These are phyloP conservation scores for Cepphus grylle DNA, from an alignment of 2,113 vertebrate genomes.

Conservation along the genomic window DNA sequence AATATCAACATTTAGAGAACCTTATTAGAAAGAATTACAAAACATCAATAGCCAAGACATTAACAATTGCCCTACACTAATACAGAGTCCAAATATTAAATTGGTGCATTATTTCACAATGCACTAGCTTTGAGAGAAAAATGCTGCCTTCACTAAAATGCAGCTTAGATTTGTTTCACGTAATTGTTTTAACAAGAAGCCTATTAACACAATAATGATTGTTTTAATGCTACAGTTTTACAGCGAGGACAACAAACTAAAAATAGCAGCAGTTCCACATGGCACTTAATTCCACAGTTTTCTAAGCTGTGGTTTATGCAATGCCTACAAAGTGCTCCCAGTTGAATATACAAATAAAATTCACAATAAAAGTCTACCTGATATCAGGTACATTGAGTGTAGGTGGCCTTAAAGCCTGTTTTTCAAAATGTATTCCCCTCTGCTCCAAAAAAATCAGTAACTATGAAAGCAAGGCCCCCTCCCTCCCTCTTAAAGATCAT, in stretches of 20 bases:
- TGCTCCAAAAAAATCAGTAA: conserved; percentile 28
- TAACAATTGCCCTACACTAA: conserved; percentile 76
- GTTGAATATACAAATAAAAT: conserved; percentile 83
- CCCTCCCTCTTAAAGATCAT: conserved; percentile 49
- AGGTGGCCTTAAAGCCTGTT: conserved; percentile 57
- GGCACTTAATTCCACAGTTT: conserved; percentile 80
- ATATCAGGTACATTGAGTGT: conserved; percentile 76
- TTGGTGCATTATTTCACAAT: conserved; percentile 74
- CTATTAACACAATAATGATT: conserved; percentile 85
- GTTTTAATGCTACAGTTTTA: conserved; percentile 96
- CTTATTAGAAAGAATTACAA: conserved; percentile 70
- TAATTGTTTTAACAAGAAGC: conserved; percentile 76
- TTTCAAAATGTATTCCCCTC: conserved; percentile 57
- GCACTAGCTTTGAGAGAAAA: conserved; percentile 78
- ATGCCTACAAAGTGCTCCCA: conserved; percentile 97
- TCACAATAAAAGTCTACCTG: conserved; percentile 78
- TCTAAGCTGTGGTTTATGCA: conserved; percentile 73
- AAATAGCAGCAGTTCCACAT: conserved; percentile 91
- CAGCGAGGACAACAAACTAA: conserved; percentile 79
- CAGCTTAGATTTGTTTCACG: conserved; percentile 72
- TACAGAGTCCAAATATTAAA: conserved; percentile 69
- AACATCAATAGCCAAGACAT: conserved; percentile 65
- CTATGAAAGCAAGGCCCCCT: conserved; percentile 50
- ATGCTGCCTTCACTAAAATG: conserved; percentile 70
- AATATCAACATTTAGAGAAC: conserved; percentile 52